A percentile compares a stretch with the other conserved stretches of the same genome.
phyloP scores from a whole-genome alignment of 2,888 invertebrate species.

The Nesidiocoris tenuis region DNA sequence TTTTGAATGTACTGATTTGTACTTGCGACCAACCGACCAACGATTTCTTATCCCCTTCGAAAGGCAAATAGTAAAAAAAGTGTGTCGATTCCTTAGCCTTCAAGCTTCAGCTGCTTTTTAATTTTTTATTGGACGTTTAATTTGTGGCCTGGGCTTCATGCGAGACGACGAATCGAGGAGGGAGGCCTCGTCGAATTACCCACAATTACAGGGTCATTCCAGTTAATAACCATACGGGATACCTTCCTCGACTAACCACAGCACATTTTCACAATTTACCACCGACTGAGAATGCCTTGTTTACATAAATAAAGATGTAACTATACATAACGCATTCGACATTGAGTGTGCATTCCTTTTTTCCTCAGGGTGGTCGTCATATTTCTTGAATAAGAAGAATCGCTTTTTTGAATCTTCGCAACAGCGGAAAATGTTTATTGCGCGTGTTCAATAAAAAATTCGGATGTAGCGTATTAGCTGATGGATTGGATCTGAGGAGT shows the following conservation, averaged over 20 bases:
- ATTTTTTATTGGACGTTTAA: not conserved
- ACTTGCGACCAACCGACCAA: too few relatives aligned
- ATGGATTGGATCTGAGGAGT: too few relatives aligned
- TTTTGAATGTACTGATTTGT: too few relatives aligned
- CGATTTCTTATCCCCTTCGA: not conserved
- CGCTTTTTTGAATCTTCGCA: too few relatives aligned
- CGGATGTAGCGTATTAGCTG: too few relatives aligned
- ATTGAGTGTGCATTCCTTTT: too few relatives aligned
- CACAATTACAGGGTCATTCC: slow-evolving; percentile 26
- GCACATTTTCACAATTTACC: not conserved
- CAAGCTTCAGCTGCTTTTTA: not conserved
- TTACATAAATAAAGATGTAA: not conserved
- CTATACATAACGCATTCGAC: too few relatives aligned
- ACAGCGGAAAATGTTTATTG: too few relatives aligned
- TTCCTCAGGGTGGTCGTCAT: too few relatives aligned
- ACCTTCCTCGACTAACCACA: not conserved
- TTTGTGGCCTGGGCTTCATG: not conserved
- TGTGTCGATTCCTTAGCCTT: not conserved
- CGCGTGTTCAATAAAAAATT: too few relatives aligned
- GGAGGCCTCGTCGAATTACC: slow-evolving; percentile 12
- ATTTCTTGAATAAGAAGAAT: too few relatives aligned
- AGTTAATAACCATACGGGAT: slow-evolving; percentile 3
- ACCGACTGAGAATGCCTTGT: not conserved
- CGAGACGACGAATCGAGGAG: not conserved
- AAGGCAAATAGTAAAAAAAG: not conserved